Evolutionary conservation across 2,888 invertebrate genomes (phyloP).

Genomic region (Eilema depressum): DNA sequence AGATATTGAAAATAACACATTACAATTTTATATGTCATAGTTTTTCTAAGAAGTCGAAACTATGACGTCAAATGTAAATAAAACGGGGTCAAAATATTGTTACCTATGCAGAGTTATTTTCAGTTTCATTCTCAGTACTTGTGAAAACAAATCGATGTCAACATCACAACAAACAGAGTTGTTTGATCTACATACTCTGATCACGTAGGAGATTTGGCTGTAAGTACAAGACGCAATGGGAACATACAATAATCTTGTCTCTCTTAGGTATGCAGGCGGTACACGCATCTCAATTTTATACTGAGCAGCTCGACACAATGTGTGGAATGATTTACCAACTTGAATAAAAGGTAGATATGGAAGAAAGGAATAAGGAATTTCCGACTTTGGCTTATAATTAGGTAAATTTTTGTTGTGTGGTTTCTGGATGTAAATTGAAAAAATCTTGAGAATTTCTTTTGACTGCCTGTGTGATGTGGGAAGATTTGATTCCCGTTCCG

Average conservation of each 20-base stretch:
- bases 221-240: neutral
- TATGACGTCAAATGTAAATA: neutral
- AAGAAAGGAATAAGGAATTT: neutral
- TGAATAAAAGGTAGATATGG: neutral
- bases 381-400: neutral
- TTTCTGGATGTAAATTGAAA: neutral
- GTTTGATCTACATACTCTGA: constrained; percentile 4
- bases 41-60: neutral
- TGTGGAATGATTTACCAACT: neutral
- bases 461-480: too few species aligned
- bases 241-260: constrained; percentile 1
- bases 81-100: neutral
- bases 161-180: neutral
- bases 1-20: too few species aligned
- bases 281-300: neutral
- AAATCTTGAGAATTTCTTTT: neutral
- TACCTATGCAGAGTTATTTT: neutral
- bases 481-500: neutral
- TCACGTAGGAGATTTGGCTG: constrained; percentile 1
- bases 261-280: constrained; percentile 2
- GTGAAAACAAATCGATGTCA: neutral
- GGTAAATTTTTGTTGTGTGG: too few species aligned
- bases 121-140: neutral
- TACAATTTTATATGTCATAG: too few species aligned
- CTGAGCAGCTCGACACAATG: constrained; percentile 2